These are phyloP conservation scores for Tor tambroides DNA, from an alignment of 2,113 vertebrate genomes.

Conservation along the genomic window DNA sequence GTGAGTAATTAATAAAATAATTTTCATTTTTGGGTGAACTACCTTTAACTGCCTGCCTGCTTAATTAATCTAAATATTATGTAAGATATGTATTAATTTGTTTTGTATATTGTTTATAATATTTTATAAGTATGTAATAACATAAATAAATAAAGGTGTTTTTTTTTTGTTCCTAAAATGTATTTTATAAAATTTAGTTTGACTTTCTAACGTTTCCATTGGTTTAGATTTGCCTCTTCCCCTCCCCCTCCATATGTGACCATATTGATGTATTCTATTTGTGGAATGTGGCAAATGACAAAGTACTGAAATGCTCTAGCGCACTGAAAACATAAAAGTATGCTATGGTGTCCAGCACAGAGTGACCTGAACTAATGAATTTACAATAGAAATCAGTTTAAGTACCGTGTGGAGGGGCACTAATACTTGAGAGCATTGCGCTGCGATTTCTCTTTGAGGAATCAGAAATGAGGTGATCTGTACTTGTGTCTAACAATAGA, in stretches of 20 bases:
- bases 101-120: neutral
- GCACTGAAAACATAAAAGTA: neutral
- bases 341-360: neutral
- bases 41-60: neutral
- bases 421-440: slow-evolving; percentile 10
- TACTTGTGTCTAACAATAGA: slow-evolving; percentile 58
- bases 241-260: too few species aligned
- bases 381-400: neutral
- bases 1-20: too few species aligned
- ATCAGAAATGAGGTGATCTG: slow-evolving; percentile 41
- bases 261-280: neutral
- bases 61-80: too few species aligned
- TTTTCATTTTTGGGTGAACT: too few species aligned
- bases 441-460: slow-evolving; percentile 30
- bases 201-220: neutral
- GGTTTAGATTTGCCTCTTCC: neutral
- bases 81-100: too few species aligned
- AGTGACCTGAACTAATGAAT: neutral
- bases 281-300: slow-evolving; percentile 26
- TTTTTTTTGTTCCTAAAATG: neutral
- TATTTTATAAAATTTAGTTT: neutral
- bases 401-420: neutral
- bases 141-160: neutral
- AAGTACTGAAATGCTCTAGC: slow-evolving; percentile 39
- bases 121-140: neutral